These are phyloP conservation scores for Oryzias melastigma DNA, from an alignment of 2,113 vertebrate species.

Conservation along the genomic window DNA sequence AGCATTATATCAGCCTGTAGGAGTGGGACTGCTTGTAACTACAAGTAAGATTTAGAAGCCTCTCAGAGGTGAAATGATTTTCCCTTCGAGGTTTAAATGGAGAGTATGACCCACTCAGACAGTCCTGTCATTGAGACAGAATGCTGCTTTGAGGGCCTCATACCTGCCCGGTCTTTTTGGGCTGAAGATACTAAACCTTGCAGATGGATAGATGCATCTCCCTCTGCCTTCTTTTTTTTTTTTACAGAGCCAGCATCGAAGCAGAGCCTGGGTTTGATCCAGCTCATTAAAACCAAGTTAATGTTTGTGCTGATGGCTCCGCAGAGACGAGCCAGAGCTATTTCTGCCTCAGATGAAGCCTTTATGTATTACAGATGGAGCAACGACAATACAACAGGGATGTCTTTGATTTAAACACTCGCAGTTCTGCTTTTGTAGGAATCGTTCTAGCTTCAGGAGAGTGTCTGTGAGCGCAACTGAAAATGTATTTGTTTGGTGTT, in stretches of 20 bases:
- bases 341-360: slow-evolving; percentile 48
- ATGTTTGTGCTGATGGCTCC: slow-evolving; percentile 68
- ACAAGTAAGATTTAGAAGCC: slow-evolving; percentile 40
- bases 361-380: slow-evolving; percentile 53
- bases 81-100: slow-evolving; percentile 29
- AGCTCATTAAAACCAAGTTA: slow-evolving; percentile 70
- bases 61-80: slow-evolving; percentile 39
- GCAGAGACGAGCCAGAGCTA: slow-evolving; percentile 50
- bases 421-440: slow-evolving; percentile 28
- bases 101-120: slow-evolving; percentile 29
- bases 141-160: slow-evolving; percentile 12
- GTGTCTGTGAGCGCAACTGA: slow-evolving; percentile 9
- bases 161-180: slow-evolving; percentile 1
- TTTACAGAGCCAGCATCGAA: slow-evolving; percentile 42
- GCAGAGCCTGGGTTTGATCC: slow-evolving; percentile 54
- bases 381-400: slow-evolving; percentile 40
- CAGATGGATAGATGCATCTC: slow-evolving; percentile 6
- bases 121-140: slow-evolving; percentile 56
- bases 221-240: slow-evolving; percentile 16
- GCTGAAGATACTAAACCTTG: neutral
- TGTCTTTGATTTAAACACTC: slow-evolving; percentile 41
- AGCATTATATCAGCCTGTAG: slow-evolving; percentile 9
- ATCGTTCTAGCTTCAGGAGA: slow-evolving; percentile 18
- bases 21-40: slow-evolving; percentile 13
- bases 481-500: slow-evolving; percentile 8